Conservation (phyloP, 2,113 vertebrate species). For the Prolemur simus region DNA sequence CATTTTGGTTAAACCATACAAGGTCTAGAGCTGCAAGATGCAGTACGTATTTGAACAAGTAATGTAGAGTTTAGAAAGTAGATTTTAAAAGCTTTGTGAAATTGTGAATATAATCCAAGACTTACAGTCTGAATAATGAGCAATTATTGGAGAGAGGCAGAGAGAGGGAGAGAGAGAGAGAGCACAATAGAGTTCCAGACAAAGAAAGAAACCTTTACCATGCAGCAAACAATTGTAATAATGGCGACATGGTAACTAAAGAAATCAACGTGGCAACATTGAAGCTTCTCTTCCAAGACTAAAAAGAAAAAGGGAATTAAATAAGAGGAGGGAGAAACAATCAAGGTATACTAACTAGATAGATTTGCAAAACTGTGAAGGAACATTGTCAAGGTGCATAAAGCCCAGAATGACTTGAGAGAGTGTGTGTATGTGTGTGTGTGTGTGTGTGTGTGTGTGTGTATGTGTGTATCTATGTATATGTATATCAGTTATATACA, state of each 20-base stretch:
- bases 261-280: fast-evolving
- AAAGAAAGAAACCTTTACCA: background rate
- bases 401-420: background rate
- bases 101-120: background rate
- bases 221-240: background rate
- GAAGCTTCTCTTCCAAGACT: background rate
- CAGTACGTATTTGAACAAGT: background rate
- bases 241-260: background rate
- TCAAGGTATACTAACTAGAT: background rate
- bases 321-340: fast-evolving
- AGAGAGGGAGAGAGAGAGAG: background rate
- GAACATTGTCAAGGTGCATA: background rate
- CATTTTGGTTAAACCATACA: background rate
- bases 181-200: background rate
- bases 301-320: background rate
- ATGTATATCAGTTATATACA: background rate
- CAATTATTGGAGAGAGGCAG: background rate
- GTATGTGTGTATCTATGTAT: no score
- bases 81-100: background rate
- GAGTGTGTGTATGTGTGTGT: background rate
- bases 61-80: background rate
- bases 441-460: no score
- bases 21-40: background rate
- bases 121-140: background rate
- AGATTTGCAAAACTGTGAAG: background rate